Conservation (phyloP, 2,888 invertebrate genomes). For the Phorcus lineatus region DNA sequence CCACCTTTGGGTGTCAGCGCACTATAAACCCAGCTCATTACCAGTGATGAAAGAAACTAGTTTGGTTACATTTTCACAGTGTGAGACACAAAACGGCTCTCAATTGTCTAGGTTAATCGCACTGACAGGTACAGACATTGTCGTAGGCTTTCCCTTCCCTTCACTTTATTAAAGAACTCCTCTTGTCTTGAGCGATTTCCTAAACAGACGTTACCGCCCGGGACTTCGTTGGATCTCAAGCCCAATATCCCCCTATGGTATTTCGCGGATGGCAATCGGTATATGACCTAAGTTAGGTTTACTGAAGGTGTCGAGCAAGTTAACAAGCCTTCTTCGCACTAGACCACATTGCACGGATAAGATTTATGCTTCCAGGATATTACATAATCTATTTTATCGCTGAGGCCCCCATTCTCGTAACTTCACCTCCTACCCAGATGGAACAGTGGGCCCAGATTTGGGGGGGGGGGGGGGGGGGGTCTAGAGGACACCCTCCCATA, state of each 20-base stretch:
- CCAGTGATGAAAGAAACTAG: background rate
- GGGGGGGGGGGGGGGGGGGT: too few species aligned
- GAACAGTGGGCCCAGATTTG: too few species aligned
- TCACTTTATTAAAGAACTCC: background rate
- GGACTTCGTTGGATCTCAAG: background rate
- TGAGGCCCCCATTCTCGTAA: too few species aligned
- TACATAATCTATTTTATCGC: too few species aligned
- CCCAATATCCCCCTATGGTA: background rate
- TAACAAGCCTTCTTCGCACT: too few species aligned
- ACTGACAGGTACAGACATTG: slow-evolving; percentile 8
- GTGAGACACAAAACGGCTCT: background rate
- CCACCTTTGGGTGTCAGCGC: background rate
- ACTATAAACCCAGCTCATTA: background rate
- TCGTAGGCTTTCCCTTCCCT: background rate
- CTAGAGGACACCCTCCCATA: too few species aligned
- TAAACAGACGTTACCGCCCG: slow-evolving; percentile 4
- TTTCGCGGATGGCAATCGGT: background rate
- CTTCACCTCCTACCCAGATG: too few species aligned
- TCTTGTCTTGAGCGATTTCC: background rate
- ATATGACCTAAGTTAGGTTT: background rate
- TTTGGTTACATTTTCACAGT: slow-evolving; percentile 17
- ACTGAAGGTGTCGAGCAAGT: background rate
- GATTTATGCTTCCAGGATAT: too few species aligned
- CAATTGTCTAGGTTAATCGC: background rate
- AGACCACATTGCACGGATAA: too few species aligned